phyloP scores from a whole-genome alignment of 1,140 invertebrate genomes.

The Drosophila setifemur region DNA sequence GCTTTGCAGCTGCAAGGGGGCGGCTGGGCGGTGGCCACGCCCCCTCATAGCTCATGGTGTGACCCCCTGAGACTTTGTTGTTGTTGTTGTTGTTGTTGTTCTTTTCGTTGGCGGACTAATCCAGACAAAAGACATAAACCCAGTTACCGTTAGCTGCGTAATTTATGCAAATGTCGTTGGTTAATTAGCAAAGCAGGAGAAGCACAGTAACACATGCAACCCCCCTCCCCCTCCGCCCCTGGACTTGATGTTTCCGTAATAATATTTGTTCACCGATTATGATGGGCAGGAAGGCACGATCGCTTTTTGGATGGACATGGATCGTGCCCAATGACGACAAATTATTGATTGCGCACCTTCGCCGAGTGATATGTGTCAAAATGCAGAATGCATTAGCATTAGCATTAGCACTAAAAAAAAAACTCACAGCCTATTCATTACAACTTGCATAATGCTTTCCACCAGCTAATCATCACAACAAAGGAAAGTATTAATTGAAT shows the following conservation, averaged over 20 bases:
- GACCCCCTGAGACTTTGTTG: constrained; percentile 11
- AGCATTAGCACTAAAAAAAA: too few relatives aligned
- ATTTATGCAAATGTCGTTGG: constrained; percentile 77
- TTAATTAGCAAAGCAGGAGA: constrained; percentile 63
- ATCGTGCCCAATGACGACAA: constrained; percentile 29
- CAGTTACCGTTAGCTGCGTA: constrained; percentile 77
- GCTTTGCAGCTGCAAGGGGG: constrained; percentile 70
- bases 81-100: too few relatives aligned
- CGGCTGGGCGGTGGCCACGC: constrained; percentile 47
- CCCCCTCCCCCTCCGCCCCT: background rate
- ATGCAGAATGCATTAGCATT: constrained; percentile 12
- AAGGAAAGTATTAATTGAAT: constrained; percentile 29
- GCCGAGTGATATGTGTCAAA: constrained; percentile 19
- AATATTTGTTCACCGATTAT: constrained; percentile 31
- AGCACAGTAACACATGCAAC: constrained; percentile 13
- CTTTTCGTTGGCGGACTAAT: background rate
- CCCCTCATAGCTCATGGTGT: constrained; percentile 13
- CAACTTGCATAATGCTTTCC: constrained; percentile 17
- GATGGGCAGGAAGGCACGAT: constrained; percentile 39
- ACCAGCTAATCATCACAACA: constrained; percentile 20
- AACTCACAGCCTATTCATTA: background rate
- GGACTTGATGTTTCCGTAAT: background rate
- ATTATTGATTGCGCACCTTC: constrained; percentile 37
- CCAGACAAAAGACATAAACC: constrained; percentile 70
- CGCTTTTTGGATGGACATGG: background rate